phyloP scores from a whole-genome alignment of 2,888 invertebrate species.

The Eurytoma adleriae region DNA sequence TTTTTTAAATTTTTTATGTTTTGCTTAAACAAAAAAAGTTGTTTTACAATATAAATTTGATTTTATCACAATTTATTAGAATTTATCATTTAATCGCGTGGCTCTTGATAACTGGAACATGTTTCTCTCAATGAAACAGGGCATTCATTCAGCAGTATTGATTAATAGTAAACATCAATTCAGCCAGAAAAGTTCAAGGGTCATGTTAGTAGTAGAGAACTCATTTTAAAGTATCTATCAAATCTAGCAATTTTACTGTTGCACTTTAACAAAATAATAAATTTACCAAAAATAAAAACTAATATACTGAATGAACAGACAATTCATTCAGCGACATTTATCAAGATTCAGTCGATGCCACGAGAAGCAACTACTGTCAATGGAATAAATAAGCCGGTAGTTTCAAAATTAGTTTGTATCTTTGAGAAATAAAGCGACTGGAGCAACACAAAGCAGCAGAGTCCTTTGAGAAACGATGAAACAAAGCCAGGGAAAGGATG shows the following conservation, averaged over 20 bases:
- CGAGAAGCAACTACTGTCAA: neutral
- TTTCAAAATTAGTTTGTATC: too few species aligned
- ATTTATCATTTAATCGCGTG: slow-evolving; percentile 36
- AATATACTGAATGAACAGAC: slow-evolving; percentile 10
- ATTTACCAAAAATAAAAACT: neutral
- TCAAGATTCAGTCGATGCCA: neutral
- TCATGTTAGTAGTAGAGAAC: slow-evolving; percentile 42
- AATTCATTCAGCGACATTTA: slow-evolving; percentile 18
- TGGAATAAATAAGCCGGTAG: neutral
- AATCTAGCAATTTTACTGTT: neutral
- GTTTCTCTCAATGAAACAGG: slow-evolving; percentile 54
- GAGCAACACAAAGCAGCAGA: too few species aligned
- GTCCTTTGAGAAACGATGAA: too few species aligned
- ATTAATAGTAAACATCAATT: slow-evolving; percentile 56
- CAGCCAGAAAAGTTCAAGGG: slow-evolving; percentile 55
- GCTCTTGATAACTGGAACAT: slow-evolving; percentile 49
- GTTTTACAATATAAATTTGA: slow-evolving; percentile 15
- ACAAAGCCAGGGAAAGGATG: too few species aligned
- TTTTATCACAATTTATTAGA: neutral
- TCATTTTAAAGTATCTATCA: neutral
- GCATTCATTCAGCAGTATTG: slow-evolving; percentile 56
- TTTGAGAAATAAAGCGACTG: too few species aligned
- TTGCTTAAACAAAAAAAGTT: neutral
- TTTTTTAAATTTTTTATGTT: neutral
- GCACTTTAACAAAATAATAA: neutral